Percentiles rank a stretch among this genome's conserved stretches.
Conservation (phyloP, 2,797 vertebrate species). For the Tokudaia muenninki region DNA sequence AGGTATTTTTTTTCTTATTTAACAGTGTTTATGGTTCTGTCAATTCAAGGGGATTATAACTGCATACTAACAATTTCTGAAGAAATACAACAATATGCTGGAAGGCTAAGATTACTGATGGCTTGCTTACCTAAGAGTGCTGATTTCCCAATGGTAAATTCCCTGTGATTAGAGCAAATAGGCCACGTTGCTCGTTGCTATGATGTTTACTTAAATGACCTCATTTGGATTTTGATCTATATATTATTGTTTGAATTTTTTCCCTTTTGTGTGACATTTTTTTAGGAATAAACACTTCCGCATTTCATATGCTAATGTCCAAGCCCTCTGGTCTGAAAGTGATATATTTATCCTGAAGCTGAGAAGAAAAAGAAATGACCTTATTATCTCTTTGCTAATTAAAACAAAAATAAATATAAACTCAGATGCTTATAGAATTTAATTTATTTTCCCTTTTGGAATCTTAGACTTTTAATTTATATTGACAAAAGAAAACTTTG, state of each 20-base stretch:
- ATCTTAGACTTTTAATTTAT: constrained; percentile 51
- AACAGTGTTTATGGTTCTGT: constrained; percentile 53
- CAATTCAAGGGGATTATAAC: constrained; percentile 54
- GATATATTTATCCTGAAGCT: constrained; percentile 37
- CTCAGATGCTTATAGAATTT: constrained; percentile 39
- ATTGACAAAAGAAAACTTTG: constrained; percentile 47
- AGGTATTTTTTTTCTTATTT: constrained; percentile 51
- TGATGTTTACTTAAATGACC: constrained; percentile 49
- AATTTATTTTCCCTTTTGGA: not conserved
- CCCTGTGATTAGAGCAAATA: constrained; percentile 43
- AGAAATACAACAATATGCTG: constrained; percentile 30
- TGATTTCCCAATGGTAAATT: constrained; percentile 34
- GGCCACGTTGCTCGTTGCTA: constrained; percentile 26
- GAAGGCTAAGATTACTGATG: constrained; percentile 4
- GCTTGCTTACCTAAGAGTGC: not conserved
- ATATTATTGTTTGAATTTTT: constrained; percentile 5
- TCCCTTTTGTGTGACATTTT: constrained; percentile 38
- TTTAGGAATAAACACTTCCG: not conserved
- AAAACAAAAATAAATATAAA: constrained; percentile 23
- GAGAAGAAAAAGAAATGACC: constrained; percentile 45
- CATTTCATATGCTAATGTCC: not conserved
- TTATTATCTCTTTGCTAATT: not conserved
- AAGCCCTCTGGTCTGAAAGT: constrained; percentile 49
- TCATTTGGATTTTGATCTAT: constrained; percentile 47
- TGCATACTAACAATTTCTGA: constrained; percentile 32